Evolutionary conservation across 2,888 invertebrate genomes (phyloP).

Genomic region (Yponomeuta sedellus): DNA sequence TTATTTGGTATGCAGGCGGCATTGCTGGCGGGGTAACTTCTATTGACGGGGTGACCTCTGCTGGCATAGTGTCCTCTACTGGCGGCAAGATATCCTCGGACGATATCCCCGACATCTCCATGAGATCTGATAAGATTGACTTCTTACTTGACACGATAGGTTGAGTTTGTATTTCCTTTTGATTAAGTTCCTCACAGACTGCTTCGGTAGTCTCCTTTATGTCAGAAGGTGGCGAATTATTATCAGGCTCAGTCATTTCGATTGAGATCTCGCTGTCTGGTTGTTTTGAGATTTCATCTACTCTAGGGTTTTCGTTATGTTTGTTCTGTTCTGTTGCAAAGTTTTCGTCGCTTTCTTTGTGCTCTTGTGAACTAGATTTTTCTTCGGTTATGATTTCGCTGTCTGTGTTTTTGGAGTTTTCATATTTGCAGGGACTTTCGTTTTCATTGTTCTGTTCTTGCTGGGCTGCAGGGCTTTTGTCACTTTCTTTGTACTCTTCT

Average conservation of each 20-base stretch:
- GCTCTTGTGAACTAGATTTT: too few species aligned
- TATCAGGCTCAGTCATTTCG: not conserved
- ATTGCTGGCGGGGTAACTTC: not conserved
- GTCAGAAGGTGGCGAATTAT: not conserved
- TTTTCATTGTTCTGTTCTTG: not conserved
- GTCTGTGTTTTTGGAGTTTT: not conserved
- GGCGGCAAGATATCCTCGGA: constrained; percentile 42
- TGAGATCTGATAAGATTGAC: constrained; percentile 60
- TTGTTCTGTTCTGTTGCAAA: not conserved
- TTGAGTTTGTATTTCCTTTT: not conserved
- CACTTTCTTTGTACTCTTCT: too few species aligned
- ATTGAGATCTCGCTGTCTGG: not conserved
- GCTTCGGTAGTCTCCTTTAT: not conserved
- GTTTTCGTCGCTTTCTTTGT: too few species aligned
- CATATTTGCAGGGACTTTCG: not conserved
- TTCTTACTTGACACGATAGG: constrained; percentile 31
- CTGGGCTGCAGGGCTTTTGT: too few species aligned
- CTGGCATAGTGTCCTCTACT: constrained; percentile 11
- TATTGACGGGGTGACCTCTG: not conserved
- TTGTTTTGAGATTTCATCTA: not conserved
- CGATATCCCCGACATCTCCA: constrained; percentile 69
- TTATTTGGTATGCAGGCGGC: not conserved
- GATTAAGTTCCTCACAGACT: not conserved
- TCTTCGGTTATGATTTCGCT: too few species aligned
- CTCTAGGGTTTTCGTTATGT: not conserved